Base-by-base conservation (phyloP, 2,113 vertebrate genomes). In the Eonycteris spelaea region DNA sequence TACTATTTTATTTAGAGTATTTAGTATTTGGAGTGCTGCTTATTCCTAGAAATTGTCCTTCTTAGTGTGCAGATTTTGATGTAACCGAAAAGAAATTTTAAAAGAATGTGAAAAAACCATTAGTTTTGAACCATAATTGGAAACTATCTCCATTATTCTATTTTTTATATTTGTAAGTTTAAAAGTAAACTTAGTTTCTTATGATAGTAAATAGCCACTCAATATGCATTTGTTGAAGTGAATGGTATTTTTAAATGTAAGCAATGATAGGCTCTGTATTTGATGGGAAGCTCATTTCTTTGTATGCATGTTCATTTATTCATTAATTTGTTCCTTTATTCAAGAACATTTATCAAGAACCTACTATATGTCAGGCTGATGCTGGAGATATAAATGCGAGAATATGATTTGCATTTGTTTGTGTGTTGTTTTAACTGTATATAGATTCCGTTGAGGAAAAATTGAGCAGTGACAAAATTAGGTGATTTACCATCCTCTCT, bases 41-140 rank as follows among this genome's bases (percentile, higher is more conserved):
- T 63, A 53, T 63, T 40, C 9, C 26, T 40, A 57, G 35, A 35
- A 82, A 71, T 86, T 55, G 30, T 78, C 7, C 11, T 73, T 94
- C 92, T 96, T 86, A 77, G 28, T 77, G 6, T 91, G 0, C 6
- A 93, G 53, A 70, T 91, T 96, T 96, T 91, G 7, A 78, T 71
- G 33, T 90, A 74, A 91, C 77, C 75, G n/a, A 85, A 94, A 96
- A 70, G 0, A 63, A 77, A 38, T 92, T 96, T 97, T 89, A 63
- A 92, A 92, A 73, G 28, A 30, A 16, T 68, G 4, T 51, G 28
- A 79, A 91, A 95, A 70, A 7, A 7, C 6, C 28, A 28, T 48
- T 94, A 79, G 5, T 78, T 96, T 96, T 86, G 51, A 86, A 51
- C 22, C 24, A 16, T 86, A 96, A 63, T 53, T 95, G 45, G 38